A percentile compares a stretch with the other conserved stretches of the same genome.
These are phyloP conservation scores for Oligia strigilis DNA, from an alignment of 2,888 invertebrate species.

Conservation along the genomic window DNA sequence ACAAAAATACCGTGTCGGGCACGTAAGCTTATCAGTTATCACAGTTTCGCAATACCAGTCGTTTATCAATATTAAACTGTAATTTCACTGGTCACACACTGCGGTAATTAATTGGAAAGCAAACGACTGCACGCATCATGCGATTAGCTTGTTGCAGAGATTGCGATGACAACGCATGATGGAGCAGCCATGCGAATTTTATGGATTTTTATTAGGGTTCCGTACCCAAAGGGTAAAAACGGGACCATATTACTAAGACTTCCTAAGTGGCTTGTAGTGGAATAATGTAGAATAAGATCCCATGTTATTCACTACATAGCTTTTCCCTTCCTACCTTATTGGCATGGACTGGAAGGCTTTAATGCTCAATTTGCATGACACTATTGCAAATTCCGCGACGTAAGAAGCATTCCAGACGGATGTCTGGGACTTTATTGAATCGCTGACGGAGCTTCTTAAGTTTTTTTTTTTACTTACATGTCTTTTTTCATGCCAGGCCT, in stretches of 20 bases:
- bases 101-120: constrained; percentile 54
- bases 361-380: constrained; percentile 21
- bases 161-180: constrained; percentile 33
- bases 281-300: background rate
- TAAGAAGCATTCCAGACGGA: constrained; percentile 26
- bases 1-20: constrained; percentile 35
- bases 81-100: constrained; percentile 49
- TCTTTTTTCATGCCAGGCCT: background rate
- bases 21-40: constrained; percentile 39
- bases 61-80: constrained; percentile 52
- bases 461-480: background rate
- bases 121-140: constrained; percentile 43
- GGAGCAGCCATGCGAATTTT: background rate
- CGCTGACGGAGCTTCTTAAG: constrained; percentile 2
- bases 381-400: constrained; percentile 37
- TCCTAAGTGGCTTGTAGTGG: background rate
- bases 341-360: background rate
- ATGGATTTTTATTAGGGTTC: background rate
- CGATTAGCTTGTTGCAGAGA: constrained; percentile 22
- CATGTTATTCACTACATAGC: background rate
- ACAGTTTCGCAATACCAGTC: constrained; percentile 48
- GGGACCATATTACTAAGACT: no score
- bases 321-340: background rate
- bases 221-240: no score
- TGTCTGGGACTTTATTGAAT: constrained; percentile 46